Conservation (phyloP, 2,888 invertebrate genomes). For the Lamellibrachia satsuma region DNA sequence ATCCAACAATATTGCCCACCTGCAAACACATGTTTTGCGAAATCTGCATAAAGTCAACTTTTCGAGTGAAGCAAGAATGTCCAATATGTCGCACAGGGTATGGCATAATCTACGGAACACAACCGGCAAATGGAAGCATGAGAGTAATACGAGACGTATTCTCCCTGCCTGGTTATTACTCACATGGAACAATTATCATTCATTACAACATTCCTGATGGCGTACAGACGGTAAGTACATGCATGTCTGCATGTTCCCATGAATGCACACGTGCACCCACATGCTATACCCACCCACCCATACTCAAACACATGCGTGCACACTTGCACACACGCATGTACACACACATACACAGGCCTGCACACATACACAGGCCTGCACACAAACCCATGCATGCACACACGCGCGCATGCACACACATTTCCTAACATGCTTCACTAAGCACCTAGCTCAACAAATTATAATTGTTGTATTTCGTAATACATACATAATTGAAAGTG, state of each 20-base stretch:
- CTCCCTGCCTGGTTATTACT: not conserved
- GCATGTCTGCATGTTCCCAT: not conserved
- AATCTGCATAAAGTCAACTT: not conserved
- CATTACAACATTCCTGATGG: not conserved
- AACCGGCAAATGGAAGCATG: not conserved
- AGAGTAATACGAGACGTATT: too few relatives aligned
- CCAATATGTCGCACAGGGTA: slow-evolving; percentile 2
- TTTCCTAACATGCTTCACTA: too few relatives aligned
- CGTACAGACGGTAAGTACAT: not conserved
- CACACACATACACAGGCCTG: not conserved
- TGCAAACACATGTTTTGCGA: not conserved
- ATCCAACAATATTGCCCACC: not conserved
- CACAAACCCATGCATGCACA: not conserved
- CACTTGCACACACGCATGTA: not conserved
- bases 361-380: not conserved
- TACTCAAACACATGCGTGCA: too few relatives aligned
- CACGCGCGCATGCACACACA: too few relatives aligned
- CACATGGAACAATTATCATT: not conserved
- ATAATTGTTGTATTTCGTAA: too few relatives aligned
- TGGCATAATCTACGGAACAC: not conserved
- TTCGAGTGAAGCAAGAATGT: not conserved
- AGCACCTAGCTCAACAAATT: too few relatives aligned
- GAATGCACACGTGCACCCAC: too few relatives aligned
- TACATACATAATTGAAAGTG: too few relatives aligned
- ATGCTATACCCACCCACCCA: too few relatives aligned